Conservation (phyloP, 2,797 vertebrate species). For the Scarus forsteni region DNA sequence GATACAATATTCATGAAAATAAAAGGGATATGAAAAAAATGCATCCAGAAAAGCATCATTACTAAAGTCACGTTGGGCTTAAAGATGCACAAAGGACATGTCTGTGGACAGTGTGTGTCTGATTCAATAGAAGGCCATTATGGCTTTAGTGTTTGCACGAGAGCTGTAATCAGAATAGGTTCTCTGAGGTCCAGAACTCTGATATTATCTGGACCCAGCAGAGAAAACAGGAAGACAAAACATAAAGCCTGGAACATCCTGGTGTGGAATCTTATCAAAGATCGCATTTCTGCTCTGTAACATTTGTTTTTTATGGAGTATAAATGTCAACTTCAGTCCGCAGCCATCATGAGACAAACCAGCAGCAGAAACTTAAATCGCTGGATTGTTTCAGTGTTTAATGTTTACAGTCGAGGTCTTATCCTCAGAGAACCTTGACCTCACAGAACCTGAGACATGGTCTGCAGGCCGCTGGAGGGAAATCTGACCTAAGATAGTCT, state of each 20-base stretch:
- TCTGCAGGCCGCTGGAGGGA: background rate
- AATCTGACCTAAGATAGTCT: background rate
- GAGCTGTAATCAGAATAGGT: too few species aligned
- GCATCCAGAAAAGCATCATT: too few species aligned
- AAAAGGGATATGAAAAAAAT: too few species aligned
- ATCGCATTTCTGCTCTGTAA: background rate
- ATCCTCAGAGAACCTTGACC: background rate
- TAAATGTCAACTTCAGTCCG: background rate
- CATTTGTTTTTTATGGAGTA: background rate
- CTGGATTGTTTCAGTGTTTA: background rate
- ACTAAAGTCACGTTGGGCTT: too few species aligned
- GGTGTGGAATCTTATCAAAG: background rate
- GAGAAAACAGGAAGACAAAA: background rate
- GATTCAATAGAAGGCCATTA: too few species aligned
- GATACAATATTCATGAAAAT: too few species aligned
- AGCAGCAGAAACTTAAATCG: constrained; percentile 1
- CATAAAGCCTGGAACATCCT: constrained; percentile 30
- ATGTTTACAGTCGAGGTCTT: background rate
- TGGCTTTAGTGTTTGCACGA: too few species aligned
- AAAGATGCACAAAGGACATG: too few species aligned
- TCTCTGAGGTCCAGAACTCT: too few species aligned
- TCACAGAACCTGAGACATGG: background rate
- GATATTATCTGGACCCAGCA: background rate
- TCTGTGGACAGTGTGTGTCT: too few species aligned
- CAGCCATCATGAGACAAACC: background rate